Percentiles rank a stretch among this genome's conserved stretches.
Evolutionary conservation across 2,888 invertebrate species (phyloP).

Genomic region (Cephus pulcher): DNA sequence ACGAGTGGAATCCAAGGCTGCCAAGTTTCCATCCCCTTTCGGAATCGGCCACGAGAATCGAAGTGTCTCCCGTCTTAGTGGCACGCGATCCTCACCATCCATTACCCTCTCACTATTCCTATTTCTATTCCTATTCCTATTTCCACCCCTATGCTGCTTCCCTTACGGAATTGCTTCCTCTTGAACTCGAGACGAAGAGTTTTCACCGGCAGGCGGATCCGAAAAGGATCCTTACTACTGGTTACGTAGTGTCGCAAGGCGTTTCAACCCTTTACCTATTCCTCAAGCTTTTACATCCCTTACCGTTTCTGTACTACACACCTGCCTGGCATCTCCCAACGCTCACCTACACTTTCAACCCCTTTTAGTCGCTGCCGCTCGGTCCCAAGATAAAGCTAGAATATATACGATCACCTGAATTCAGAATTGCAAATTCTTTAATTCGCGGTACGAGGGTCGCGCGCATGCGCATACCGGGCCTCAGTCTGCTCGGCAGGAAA

Average conservation of each 20-base stretch:
- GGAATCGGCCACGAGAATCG: not conserved
- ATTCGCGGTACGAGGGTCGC: constrained; percentile 54
- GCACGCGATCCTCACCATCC: not conserved
- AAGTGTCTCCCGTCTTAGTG: not conserved
- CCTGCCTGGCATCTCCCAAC: not conserved
- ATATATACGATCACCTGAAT: constrained; percentile 53
- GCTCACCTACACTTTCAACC: not conserved
- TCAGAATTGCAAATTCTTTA: constrained; percentile 68
- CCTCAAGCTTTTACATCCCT: not conserved
- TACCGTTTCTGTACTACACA: not conserved
- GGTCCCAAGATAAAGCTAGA: not conserved
- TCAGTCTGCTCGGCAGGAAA: constrained; percentile 52
- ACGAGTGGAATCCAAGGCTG: not conserved
- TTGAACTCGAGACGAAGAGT: not conserved
- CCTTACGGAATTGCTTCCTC: not conserved
- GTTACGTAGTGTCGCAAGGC: not conserved
- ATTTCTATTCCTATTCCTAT: not conserved
- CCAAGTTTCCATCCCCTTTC: not conserved
- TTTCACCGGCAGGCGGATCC: no score
- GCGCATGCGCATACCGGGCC: constrained; percentile 30
- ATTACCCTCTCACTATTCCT: not conserved
- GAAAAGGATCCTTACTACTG: not conserved
- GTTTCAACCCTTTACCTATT: not conserved
- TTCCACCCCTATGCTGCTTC: not conserved
- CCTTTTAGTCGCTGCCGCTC: not conserved